A percentile compares a stretch with the other conserved stretches of the same genome.
Conservation (phyloP, 2,888 invertebrate species). For the Xylophagus ater region DNA sequence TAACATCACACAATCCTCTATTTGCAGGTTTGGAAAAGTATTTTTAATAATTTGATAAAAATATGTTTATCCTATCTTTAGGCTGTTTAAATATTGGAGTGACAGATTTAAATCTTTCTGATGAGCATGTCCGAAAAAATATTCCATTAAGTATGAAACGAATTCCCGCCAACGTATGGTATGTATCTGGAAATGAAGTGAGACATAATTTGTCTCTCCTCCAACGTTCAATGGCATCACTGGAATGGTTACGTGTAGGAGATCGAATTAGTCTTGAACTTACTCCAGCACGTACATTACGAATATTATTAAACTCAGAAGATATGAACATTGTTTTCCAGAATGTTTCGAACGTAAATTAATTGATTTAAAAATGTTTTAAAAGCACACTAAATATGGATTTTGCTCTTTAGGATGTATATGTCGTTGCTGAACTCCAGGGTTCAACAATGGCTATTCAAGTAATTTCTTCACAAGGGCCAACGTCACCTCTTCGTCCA, state of each 20-base stretch:
- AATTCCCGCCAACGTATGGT: slow-evolving; percentile 51
- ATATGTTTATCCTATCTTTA: slow-evolving; percentile 36
- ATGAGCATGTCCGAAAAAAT: slow-evolving; percentile 52
- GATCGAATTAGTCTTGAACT: slow-evolving; percentile 67
- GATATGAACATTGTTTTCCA: slow-evolving; percentile 64
- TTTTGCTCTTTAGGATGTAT: slow-evolving; percentile 50
- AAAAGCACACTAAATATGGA: neutral
- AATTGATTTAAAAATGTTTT: neutral
- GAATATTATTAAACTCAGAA: slow-evolving; percentile 71
- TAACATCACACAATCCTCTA: slow-evolving; percentile 35
- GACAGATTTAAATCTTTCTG: slow-evolving; percentile 54
- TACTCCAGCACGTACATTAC: slow-evolving; percentile 55
- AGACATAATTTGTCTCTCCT: slow-evolving; percentile 53
- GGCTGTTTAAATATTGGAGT: slow-evolving; percentile 73
- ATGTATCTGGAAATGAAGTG: slow-evolving; percentile 49
- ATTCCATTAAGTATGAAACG: slow-evolving; percentile 52
- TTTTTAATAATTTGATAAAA: no score
- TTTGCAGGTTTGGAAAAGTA: slow-evolving; percentile 32
- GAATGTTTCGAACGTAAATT: slow-evolving; percentile 62
- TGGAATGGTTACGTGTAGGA: slow-evolving; percentile 72
- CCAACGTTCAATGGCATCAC: slow-evolving; percentile 50
- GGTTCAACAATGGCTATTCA: slow-evolving; percentile 68
- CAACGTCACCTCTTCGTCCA: slow-evolving; percentile 40
- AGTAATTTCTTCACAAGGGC: slow-evolving; percentile 53
- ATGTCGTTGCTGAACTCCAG: slow-evolving; percentile 70